phyloP scores from a whole-genome alignment of 2,797 vertebrate species.

The Hybognathus amarus region DNA sequence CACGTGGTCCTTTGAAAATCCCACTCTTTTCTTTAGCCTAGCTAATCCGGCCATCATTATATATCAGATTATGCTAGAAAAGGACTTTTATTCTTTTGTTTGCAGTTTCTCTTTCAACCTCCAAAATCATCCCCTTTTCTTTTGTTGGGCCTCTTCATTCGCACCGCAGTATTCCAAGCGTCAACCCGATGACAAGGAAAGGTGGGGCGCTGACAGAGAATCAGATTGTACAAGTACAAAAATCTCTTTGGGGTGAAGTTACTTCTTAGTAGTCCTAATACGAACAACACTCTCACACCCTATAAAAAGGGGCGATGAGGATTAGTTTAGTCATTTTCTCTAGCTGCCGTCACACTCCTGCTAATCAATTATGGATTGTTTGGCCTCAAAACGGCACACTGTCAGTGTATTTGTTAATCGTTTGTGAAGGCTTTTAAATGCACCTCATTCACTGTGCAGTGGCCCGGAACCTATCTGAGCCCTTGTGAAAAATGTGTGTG shows the following conservation, averaged over 20 bases:
- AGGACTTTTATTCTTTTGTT: slow-evolving; percentile 68
- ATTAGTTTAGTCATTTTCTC: slow-evolving; percentile 82
- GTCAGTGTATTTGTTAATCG: slow-evolving; percentile 76
- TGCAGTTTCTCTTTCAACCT: slow-evolving; percentile 57
- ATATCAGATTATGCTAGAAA: slow-evolving; percentile 71
- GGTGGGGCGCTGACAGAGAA: slow-evolving; percentile 15
- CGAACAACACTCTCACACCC: slow-evolving; percentile 58
- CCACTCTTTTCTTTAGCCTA: slow-evolving; percentile 6
- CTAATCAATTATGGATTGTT: slow-evolving; percentile 82
- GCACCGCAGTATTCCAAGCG: slow-evolving; percentile 74
- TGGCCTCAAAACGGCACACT: slow-evolving; percentile 73
- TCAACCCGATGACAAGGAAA: slow-evolving; percentile 73
- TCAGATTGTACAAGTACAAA: slow-evolving; percentile 10
- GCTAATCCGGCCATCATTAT: slow-evolving; percentile 61
- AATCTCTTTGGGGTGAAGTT: slow-evolving; percentile 42
- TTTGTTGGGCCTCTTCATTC: slow-evolving; percentile 53
- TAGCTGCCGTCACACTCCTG: slow-evolving; percentile 75
- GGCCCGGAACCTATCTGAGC: slow-evolving; percentile 43
- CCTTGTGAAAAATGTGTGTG: slow-evolving; percentile 41
- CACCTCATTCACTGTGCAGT: slow-evolving; percentile 64
- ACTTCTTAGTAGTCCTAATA: slow-evolving; percentile 42
- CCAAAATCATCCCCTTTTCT: slow-evolving; percentile 41
- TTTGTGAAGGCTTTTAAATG: slow-evolving; percentile 74
- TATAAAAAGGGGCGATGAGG: slow-evolving; percentile 66
- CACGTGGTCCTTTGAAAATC: slow-evolving; percentile 29